These are phyloP conservation scores for Hemiscyllium ocellatum DNA, from an alignment of 2,113 vertebrate genomes.

Conservation along the genomic window DNA sequence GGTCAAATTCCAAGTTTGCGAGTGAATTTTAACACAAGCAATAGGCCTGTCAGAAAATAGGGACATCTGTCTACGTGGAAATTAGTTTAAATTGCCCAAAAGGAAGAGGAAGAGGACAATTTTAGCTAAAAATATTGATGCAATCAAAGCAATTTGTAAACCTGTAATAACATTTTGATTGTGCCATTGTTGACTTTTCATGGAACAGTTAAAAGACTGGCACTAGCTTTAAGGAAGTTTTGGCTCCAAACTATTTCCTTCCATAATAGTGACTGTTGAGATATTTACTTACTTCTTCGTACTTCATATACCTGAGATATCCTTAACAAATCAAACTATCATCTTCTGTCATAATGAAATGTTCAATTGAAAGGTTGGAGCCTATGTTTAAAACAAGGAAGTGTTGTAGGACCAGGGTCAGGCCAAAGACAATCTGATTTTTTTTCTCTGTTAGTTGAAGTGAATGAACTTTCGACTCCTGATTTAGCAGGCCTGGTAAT, in stretches of 20 bases:
- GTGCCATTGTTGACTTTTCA: slow-evolving; percentile 30
- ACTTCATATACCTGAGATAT: neutral
- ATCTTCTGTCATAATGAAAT: neutral
- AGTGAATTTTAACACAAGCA: slow-evolving; percentile 19
- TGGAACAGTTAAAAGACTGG: slow-evolving; percentile 5
- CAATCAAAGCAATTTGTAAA: slow-evolving; percentile 37
- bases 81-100: slow-evolving; percentile 34
- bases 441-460: neutral
- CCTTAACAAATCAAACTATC: slow-evolving; percentile 10
- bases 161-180: slow-evolving; percentile 37
- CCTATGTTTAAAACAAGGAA: neutral
- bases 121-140: slow-evolving; percentile 35
- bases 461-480: neutral
- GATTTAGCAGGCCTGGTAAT: neutral
- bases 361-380: neutral
- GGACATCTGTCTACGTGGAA: slow-evolving; percentile 32
- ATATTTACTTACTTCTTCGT: neutral
- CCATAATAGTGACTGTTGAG: neutral
- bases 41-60: slow-evolving; percentile 14
- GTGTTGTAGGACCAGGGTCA: neutral
- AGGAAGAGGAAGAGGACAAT: slow-evolving; percentile 37
- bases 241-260: slow-evolving; percentile 26
- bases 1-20: slow-evolving; percentile 15
- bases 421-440: neutral
- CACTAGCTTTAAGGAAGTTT: neutral